Evolutionary conservation across 2,888 invertebrate species (phyloP), one percentile per base, ranked within the genome.

Genomic region (Hydropsyche betteni): DNA sequence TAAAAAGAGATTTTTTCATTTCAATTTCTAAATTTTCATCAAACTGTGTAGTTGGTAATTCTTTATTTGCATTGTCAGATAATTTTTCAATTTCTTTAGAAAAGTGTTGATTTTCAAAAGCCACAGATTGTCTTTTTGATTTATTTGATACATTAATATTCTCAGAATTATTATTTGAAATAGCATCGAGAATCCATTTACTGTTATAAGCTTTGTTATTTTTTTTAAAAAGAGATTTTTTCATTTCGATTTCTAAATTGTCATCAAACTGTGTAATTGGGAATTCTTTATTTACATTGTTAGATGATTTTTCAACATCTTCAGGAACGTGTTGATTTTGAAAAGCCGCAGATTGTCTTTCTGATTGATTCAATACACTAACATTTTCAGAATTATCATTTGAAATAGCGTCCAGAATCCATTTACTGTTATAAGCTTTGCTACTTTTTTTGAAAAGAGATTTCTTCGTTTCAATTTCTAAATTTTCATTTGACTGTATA

Each of bases 391-490:
- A 70, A 5, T 70, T 55, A 10, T 51, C 50, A 53, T 52, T 55
- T 36, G 76, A 76, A 50, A 74, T 24, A 16, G 78, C 76, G 10
- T 76, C 76, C 53, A 74, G 73, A 36, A 75, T 75, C n/a, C 51
- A 72, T n/a, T 12, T 58, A 6, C 55, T 58, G 58, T 58, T 61
- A n/a, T 58, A 38, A 36, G 5, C 6, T 58, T 38, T 16, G 58
- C 16, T 61, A 36, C 16, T 70, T 16, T 55, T 50, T 68, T 68
- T 76, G n/a, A 77, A 77, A 33, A 77, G 12, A 4, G 61, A 34
- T 44, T 58, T 72, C 33, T 55, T 55, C 3, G 44, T 16, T 70
- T 70, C 33, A 24, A 53, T 12, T 6, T 33, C 50, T 44, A 1
- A 8, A 55, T 55, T n/a, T n/a, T n/a, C n/a, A n/a, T n/a, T n/a